Percentiles rank a stretch among this genome's conserved stretches.
These are phyloP conservation scores for Enoplolaimus lenunculus DNA, from an alignment of 2,888 invertebrate species.

Conservation along the genomic window DNA sequence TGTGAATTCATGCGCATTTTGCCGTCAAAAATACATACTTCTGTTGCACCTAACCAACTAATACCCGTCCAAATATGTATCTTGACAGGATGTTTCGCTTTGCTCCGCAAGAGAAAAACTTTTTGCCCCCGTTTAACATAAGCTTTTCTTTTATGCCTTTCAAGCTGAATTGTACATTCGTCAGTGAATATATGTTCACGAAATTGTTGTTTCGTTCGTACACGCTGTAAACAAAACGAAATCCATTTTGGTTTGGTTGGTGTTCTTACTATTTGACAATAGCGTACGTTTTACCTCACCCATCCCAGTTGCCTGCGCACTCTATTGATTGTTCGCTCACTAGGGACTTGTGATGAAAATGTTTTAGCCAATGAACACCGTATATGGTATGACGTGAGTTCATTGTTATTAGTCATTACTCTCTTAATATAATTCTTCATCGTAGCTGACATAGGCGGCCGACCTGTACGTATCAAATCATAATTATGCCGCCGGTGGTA, in stretches of 20 bases:
- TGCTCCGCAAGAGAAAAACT: background rate
- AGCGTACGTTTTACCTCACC: background rate
- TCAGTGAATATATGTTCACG: background rate
- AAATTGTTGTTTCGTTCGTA: background rate
- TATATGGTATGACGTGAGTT: background rate
- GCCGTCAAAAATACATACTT: conserved; percentile 3
- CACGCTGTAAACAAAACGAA: background rate
- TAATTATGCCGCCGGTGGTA: too few species aligned
- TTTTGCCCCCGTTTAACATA: background rate
- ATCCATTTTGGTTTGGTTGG: background rate
- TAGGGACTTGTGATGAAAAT: background rate
- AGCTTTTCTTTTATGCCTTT: background rate
- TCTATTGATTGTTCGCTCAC: background rate
- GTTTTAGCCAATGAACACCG: background rate
- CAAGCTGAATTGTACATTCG: conserved; percentile 5
- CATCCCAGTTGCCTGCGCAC: background rate
- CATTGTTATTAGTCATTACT: background rate
- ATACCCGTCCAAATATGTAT: conserved; percentile 10
- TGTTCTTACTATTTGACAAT: conserved; percentile 3
- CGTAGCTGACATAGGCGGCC: too few species aligned
- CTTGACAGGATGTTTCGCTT: conserved; percentile 4
- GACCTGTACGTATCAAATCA: too few species aligned
- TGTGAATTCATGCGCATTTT: background rate
- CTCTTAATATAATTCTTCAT: too few species aligned
- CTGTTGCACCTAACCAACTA: conserved; percentile 8